Base-by-base conservation (phyloP, 1,140 invertebrate species). In the Carposina sasakii region DNA sequence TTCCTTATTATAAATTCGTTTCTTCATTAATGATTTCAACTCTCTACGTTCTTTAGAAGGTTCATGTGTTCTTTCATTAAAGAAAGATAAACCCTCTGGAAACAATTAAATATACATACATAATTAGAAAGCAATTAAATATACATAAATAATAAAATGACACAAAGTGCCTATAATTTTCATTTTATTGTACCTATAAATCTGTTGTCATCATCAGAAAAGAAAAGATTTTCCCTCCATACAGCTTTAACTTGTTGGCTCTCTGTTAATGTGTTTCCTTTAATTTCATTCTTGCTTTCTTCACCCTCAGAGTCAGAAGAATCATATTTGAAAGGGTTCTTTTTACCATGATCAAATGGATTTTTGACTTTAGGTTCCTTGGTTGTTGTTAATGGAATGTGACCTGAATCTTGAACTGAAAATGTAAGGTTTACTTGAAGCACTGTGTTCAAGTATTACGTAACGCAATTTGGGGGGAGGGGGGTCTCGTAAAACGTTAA, bases 301-400 rank as follows among this genome's bases (percentile, higher is more conserved):
- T 88, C 86, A 62, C 82, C 76, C 54, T 89, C 88, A 39, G 86
- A 82, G 48, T 89, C 88, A 17, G 88, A 89, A 46, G 89, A 89
- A 65, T 90, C 89, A 68, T 89, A 90, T n/a, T 86, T 82, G 71
- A 90, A 90, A 9, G 86, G 85, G 71, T 89, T 89, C 60, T 77
- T 83, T 60, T 71, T 67, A 46, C 66, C 61, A n/a, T 57, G 71
- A 43, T 84, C 69, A 5, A 84, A 41, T 10, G 77, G 76, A 53
- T 86, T 76, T 60, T 71, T 78, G 8, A 77, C 54, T 74, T 79
- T 79, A 1, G 8, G 5, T 17, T 78, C 64, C 36, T 71, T 78
- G 36, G 64, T 45, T 43, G 33, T 53, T 59, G 63, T 48, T 24
- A 72, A 13, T 20, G 72, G 48, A 46, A 66, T 63, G 52, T 73